Base-by-base conservation (phyloP, 2,797 vertebrate species). In the Columba guinea region DNA sequence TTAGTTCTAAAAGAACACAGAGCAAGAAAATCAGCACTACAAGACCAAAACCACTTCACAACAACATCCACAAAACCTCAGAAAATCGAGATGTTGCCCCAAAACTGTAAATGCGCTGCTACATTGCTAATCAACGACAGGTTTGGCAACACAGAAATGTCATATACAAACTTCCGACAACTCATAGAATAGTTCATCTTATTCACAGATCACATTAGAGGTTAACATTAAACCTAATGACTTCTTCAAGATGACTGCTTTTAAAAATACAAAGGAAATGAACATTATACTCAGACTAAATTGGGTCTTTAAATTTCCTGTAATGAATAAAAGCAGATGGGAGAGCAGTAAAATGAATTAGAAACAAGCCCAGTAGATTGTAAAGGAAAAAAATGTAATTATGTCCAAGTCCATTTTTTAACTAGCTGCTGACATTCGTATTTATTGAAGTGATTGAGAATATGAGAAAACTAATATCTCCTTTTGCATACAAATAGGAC, bases 291-390 rank as follows among this genome's bases (percentile, higher is more conserved):
- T 92, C 37, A 30, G 20, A 20, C 3, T 88, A 81, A 85, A 77
- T 10, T 70, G 22, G 32, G 22, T 46, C 75, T 67, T 86, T 84
- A 89, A 63, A 91, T 89, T 86, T 87, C 48, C 58, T 84, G 8
- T 76, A 79, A 91, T 73, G 34, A 94, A 73, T 81, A 88, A 92
- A 94, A 88, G 30, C 34, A 89, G 75, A 92, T 1, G 7, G 55
- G 18, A 92, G 16, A 91, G 59, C 69, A 90, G 69, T 60, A 77
- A 87, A 90, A 87, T 49, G 10, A 87, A 81, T 73, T 10, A 93
- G 84, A 63, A 91, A 84, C 13, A 84, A 81, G n/a, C 11, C 51
- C 39, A 69, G 58, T 5, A 94, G 73, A 76, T 2, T 48, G 39
- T 20, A 84, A 19, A 69, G 49, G 12, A 41, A 91, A 92, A 84